Conservation (phyloP, 2,888 invertebrate genomes). For the Pachycephus smyrnensis region DNA sequence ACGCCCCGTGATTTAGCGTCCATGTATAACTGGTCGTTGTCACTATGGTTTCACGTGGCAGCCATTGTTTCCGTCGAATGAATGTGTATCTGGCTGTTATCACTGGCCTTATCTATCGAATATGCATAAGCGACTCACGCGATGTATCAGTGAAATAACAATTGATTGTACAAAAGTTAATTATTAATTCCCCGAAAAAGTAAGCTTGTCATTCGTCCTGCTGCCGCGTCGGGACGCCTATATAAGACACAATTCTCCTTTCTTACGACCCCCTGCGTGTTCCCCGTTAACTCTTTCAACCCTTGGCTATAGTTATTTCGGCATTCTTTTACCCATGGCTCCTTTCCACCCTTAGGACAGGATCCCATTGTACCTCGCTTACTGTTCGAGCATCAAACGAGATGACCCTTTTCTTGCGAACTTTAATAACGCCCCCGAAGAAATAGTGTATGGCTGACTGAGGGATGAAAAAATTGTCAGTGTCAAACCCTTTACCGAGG, state of each 20-base stretch:
- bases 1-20: neutral
- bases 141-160: neutral
- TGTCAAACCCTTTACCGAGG: neutral
- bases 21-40: neutral
- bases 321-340: neutral
- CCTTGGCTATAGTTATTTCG: neutral
- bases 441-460: neutral
- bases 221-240: neutral
- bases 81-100: neutral
- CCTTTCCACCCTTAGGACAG: neutral
- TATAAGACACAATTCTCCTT: neutral
- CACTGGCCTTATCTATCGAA: neutral
- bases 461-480: neutral
- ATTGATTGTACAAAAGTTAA: neutral
- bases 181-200: neutral
- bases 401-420: conserved; percentile 7
- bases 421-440: neutral
- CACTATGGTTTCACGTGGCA: neutral
- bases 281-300: neutral
- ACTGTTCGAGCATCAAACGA: neutral
- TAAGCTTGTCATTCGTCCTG: neutral
- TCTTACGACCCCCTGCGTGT: neutral
- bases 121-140: neutral
- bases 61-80: neutral
- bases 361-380: conserved; percentile 1